A percentile compares a stretch with the other conserved stretches of the same genome.
Conservation (phyloP, 30 jellyfish, hydroid and myxozoan species). For the Hydractinia echinata region DNA sequence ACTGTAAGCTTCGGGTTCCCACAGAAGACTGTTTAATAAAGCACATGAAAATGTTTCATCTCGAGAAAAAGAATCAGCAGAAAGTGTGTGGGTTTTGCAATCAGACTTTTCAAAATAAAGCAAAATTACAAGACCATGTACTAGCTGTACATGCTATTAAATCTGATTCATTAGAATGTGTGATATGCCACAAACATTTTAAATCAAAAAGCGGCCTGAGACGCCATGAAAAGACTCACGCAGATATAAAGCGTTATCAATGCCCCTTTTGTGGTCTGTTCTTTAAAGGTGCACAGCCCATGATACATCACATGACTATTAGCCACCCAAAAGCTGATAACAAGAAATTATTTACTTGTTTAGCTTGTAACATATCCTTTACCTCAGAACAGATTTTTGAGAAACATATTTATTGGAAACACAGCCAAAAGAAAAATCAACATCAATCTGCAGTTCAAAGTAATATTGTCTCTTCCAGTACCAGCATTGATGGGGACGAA, state of each 20-base stretch:
- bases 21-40: background rate
- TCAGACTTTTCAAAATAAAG: background rate
- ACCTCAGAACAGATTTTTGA: background rate
- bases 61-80: background rate
- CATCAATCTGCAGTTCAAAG: no score
- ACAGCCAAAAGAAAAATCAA: no score
- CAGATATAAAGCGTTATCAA: background rate
- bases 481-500: no score
- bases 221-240: slow-evolving; percentile 3
- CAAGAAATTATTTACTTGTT: background rate
- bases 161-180: background rate
- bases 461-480: no score
- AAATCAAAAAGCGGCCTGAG: background rate
- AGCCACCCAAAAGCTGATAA: background rate
- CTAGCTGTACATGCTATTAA: background rate
- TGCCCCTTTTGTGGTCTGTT: background rate
- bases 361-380: background rate
- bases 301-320: background rate
- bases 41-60: background rate
- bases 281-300: background rate
- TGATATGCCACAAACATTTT: background rate
- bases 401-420: background rate
- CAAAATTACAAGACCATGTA: background rate
- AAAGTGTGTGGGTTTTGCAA: slow-evolving; percentile 10
- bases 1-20: background rate